Percentiles rank a stretch among this genome's conserved stretches.
Conservation (phyloP, 92 coral and sea anemone species). For the Porites lobata region DNA sequence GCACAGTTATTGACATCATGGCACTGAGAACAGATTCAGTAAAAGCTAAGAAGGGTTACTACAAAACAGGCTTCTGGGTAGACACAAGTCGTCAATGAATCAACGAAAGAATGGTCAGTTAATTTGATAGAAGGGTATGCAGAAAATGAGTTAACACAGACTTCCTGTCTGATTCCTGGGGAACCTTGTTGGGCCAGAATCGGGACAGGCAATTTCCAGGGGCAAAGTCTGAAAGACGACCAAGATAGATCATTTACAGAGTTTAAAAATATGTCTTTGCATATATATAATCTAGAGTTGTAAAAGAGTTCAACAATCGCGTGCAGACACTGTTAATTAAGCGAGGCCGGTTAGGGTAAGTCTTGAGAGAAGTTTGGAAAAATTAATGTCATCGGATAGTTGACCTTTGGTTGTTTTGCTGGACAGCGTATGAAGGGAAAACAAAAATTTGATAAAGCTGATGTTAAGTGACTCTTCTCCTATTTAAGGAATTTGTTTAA, state of each 20-base stretch:
- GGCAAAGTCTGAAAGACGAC: not conserved
- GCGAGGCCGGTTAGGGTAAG: not conserved
- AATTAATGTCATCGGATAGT: constrained; percentile 25
- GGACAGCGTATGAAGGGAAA: no score
- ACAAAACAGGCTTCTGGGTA: not conserved
- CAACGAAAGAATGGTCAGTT: constrained; percentile 3
- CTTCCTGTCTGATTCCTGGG: not conserved
- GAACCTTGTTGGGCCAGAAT: no score
- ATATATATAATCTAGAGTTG: not conserved
- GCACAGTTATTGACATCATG: not conserved
- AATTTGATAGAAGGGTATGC: constrained; percentile 2
- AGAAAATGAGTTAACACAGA: not conserved
- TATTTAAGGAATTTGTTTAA: not conserved
- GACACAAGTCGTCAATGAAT: not conserved
- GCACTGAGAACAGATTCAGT: not conserved
- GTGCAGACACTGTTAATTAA: constrained; percentile 28
- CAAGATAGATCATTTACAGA: not conserved
- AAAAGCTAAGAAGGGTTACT: not conserved
- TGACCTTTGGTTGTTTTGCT: constrained; percentile 10
- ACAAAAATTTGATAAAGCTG: no score
- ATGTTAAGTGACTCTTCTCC: no score
- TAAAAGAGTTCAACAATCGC: constrained; percentile 4
- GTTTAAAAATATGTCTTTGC: not conserved
- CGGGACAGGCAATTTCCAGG: not conserved
- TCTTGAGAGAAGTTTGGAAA: not conserved